Evolutionary conservation across 2,113 vertebrate species (phyloP).

Genomic region (Herpailurus yagouaroundi): DNA sequence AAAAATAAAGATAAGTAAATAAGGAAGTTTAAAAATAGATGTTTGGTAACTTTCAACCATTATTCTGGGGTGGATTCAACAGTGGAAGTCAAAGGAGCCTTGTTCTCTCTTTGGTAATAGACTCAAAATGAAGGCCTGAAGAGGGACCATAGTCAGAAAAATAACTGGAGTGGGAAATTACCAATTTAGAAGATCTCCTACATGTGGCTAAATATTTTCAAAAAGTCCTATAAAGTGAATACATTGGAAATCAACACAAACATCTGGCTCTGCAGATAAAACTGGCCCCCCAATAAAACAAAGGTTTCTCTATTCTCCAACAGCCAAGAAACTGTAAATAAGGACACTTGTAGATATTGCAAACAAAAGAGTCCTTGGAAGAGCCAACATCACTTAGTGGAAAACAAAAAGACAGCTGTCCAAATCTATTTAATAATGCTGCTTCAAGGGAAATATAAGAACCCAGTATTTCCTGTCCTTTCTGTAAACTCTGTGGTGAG

Average conservation of each 20-base stretch:
- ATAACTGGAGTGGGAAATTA: background rate
- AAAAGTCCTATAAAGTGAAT: background rate
- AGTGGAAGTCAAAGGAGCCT: background rate
- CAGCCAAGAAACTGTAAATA: background rate
- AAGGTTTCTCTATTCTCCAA: background rate
- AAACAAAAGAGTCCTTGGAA: background rate
- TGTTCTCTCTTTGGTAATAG: background rate
- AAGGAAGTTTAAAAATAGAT: background rate
- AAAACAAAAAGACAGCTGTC: background rate
- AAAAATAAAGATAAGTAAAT: background rate
- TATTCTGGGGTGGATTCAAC: background rate
- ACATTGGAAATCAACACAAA: constrained; percentile 39
- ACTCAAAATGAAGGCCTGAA: background rate
- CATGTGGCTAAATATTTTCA: background rate
- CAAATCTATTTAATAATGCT: background rate
- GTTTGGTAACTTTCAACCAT: background rate
- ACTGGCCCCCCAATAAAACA: background rate
- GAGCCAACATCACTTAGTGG: background rate
- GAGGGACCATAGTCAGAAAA: background rate
- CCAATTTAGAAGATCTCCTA: background rate
- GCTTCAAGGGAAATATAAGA: background rate
- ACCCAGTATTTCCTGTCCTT: background rate
- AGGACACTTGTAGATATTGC: background rate
- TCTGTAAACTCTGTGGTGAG: background rate
- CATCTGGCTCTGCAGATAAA: background rate